These are phyloP conservation scores for Himantopus leucocephalus DNA, from an alignment of 2,113 vertebrate species.

Conservation along the genomic window DNA sequence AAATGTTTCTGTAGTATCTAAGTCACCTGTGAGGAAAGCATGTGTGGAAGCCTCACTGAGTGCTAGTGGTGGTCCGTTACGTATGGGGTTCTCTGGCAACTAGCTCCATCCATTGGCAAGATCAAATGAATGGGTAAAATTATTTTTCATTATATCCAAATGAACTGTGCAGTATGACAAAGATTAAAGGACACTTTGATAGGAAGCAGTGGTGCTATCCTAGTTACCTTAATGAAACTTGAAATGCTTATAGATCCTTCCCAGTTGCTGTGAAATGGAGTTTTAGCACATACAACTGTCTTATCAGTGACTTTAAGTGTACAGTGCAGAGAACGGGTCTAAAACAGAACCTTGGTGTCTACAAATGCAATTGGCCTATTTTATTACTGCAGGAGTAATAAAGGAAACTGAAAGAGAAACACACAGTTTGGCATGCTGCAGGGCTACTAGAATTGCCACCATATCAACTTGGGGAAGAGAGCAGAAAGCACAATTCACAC, in stretches of 20 bases:
- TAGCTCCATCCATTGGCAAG: not conserved
- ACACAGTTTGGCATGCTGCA: not conserved
- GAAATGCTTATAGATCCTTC: not conserved
- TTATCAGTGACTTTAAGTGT: not conserved
- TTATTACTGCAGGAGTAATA: not conserved
- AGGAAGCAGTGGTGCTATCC: not conserved
- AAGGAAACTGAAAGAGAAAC: not conserved
- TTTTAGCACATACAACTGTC: not conserved
- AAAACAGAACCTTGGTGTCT: not conserved
- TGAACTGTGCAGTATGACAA: not conserved
- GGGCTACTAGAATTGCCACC: not conserved
- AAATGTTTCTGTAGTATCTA: not conserved
- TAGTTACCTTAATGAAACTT: not conserved
- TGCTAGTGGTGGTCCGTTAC: rapidly evolving
- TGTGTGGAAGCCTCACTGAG: not conserved
- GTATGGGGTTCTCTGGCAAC: not conserved
- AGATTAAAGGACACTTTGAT: not conserved
- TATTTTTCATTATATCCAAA: not conserved
- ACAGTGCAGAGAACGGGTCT: not conserved
- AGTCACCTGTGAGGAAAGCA: not conserved
- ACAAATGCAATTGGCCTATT: not conserved
- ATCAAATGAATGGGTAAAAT: not conserved
- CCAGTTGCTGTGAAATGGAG: not conserved
- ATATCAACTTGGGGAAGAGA: not conserved
- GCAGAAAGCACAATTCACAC: not conserved